Conservation (phyloP, 2,888 invertebrate species). For the Xiphydria camelus region DNA sequence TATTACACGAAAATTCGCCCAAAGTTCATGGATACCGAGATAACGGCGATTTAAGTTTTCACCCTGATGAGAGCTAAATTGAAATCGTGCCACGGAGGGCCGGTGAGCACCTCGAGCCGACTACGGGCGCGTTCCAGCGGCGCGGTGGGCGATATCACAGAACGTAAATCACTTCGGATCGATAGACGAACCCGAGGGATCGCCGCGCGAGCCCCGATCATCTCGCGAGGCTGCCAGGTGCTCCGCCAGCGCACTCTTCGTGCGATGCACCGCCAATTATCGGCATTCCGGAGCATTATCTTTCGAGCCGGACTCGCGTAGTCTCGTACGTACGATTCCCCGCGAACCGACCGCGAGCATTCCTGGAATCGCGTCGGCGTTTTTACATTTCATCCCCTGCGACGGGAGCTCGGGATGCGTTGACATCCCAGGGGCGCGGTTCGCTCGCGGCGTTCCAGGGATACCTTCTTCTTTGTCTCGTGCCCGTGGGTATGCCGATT, state of each 20-base stretch:
- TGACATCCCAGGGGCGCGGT: no score
- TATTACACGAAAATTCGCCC: background rate
- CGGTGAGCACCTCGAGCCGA: slow-evolving; percentile 18
- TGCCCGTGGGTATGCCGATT: no score
- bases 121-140: slow-evolving; percentile 8
- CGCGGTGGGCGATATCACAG: background rate
- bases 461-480: no score
- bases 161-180: slow-evolving; percentile 52
- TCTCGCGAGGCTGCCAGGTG: slow-evolving; percentile 37
- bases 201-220: slow-evolving; percentile 45
- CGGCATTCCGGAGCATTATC: slow-evolving; percentile 51
- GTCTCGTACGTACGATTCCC: no score
- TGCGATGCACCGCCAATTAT: slow-evolving; percentile 46
- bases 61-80: no score
- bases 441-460: no score
- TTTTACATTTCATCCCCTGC: no score
- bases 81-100: background rate
- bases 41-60: no score
- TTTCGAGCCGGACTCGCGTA: no score
- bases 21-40: background rate
- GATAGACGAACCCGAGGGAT: slow-evolving; percentile 53
- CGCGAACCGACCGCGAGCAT: no score
- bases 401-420: no score
- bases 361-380: no score
- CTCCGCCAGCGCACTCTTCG: slow-evolving; percentile 23